These are phyloP conservation scores for Orussus abietinus DNA, from an alignment of 1,140 invertebrate genomes.

Conservation along the genomic window DNA sequence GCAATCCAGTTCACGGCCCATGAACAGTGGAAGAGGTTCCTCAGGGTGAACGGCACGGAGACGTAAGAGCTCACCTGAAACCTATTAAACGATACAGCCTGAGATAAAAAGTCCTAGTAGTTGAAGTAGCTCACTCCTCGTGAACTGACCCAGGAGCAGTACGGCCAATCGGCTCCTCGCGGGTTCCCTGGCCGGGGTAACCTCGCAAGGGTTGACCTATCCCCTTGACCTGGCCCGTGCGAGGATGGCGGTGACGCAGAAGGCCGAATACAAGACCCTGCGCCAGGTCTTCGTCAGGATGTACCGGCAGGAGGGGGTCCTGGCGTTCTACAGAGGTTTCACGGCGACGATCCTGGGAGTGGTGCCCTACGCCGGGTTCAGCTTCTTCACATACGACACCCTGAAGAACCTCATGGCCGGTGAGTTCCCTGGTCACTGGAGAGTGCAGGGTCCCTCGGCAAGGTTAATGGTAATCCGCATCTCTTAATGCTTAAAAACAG, in stretches of 20 bases:
- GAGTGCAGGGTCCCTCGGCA: not conserved
- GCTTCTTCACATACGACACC: constrained; percentile 96
- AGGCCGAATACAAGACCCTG: constrained; percentile 63
- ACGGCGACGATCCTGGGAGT: constrained; percentile 89
- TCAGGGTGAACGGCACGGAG: constrained; percentile 67
- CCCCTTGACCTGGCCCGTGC: constrained; percentile 94
- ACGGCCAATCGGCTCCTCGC: constrained; percentile 67
- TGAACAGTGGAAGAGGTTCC: constrained; percentile 89
- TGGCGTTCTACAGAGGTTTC: constrained; percentile 83
- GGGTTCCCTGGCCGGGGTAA: constrained; percentile 90
- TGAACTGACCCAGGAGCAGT: not conserved
- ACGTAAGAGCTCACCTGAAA: too few species aligned
- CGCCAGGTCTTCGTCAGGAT: constrained; percentile 80
- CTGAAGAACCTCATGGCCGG: constrained; percentile 79
- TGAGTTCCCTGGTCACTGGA: constrained; percentile 44
- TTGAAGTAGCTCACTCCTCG: too few species aligned
- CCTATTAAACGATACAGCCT: too few species aligned
- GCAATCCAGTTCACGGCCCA: constrained; percentile 96
- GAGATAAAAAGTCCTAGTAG: too few species aligned
- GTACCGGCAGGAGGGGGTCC: constrained; percentile 73
- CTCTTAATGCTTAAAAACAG: constrained; percentile 31
- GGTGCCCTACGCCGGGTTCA: constrained; percentile 94
- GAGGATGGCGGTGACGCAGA: constrained; percentile 93
- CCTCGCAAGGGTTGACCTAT: constrained; percentile 91
- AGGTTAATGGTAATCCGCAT: constrained; percentile 6